Percentiles rank a stretch among this genome's conserved stretches.
Conservation (phyloP, 2,797 vertebrate genomes). For the Acrossocheilus fasciatus region DNA sequence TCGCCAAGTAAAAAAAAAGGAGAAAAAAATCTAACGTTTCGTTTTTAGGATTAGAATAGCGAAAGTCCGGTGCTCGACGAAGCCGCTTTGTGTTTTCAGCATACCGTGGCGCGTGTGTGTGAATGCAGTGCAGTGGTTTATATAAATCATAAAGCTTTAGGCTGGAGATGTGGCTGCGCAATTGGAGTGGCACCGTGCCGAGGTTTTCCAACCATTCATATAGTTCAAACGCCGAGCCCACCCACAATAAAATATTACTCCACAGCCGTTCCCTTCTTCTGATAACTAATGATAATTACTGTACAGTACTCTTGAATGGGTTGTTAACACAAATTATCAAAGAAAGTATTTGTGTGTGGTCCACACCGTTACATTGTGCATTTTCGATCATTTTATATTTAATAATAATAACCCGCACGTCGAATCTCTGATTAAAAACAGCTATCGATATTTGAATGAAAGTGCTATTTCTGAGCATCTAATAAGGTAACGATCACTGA, state of each 20-base stretch:
- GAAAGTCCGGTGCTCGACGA: slow-evolving; percentile 24
- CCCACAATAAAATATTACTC: slow-evolving; percentile 55
- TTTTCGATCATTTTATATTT: not conserved
- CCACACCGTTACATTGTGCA: not conserved
- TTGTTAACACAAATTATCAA: not conserved
- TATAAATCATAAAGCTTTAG: slow-evolving; percentile 68
- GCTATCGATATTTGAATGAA: not conserved
- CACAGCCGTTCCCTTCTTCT: slow-evolving; percentile 19
- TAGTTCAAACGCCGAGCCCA: slow-evolving; percentile 62
- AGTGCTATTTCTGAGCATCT: not conserved
- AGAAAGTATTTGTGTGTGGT: not conserved
- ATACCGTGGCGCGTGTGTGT: slow-evolving; percentile 17
- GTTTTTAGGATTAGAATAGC: slow-evolving; percentile 3
- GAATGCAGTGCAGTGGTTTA: slow-evolving; percentile 38
- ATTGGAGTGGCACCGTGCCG: slow-evolving; percentile 75
- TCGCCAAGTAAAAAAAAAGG: slow-evolving; percentile 49
- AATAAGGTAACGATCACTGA: not conserved
- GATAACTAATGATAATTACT: not conserved
- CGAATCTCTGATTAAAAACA: not conserved
- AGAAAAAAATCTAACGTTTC: not conserved
- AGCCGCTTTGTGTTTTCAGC: slow-evolving; percentile 9
- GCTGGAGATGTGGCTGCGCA: slow-evolving; percentile 73
- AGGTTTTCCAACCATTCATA: slow-evolving; percentile 56
- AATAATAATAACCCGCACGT: not conserved
- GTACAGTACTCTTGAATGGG: not conserved